phyloP scores from a whole-genome alignment of 2,888 invertebrate species.

The Rutpela maculata region DNA sequence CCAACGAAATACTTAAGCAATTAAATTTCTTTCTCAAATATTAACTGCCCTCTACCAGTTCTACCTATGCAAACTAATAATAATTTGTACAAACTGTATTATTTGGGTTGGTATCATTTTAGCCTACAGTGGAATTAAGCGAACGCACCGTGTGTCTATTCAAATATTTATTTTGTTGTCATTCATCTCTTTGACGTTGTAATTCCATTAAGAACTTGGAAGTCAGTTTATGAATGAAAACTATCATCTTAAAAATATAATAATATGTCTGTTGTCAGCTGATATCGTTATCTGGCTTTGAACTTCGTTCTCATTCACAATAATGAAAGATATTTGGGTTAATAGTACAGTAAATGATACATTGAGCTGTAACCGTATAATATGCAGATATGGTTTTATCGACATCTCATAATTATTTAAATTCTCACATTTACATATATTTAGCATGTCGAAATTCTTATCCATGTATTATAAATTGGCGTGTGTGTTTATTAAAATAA shows the following conservation, averaged over 20 bases:
- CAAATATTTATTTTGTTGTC: slow-evolving; percentile 43
- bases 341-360: slow-evolving; percentile 26
- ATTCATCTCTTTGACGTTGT: slow-evolving; percentile 36
- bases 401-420: slow-evolving; percentile 5
- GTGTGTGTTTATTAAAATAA: not conserved
- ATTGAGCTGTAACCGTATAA: slow-evolving; percentile 2
- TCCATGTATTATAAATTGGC: not conserved
- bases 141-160: not conserved
- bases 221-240: slow-evolving; percentile 37
- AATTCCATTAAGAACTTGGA: slow-evolving; percentile 37
- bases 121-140: slow-evolving; percentile 6
- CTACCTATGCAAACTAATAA: not conserved
- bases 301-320: slow-evolving; percentile 37
- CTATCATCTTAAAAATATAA: slow-evolving; percentile 33
- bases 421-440: not conserved
- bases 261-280: slow-evolving; percentile 10
- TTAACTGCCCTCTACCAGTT: not conserved
- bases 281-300: slow-evolving; percentile 42
- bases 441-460: not conserved
- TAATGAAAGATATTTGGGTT: slow-evolving; percentile 28
- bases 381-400: slow-evolving; percentile 21
- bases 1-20: no score
- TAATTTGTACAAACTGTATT: not conserved
- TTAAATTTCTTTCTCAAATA: no score
- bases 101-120: not conserved